Conservation (phyloP, 2,113 vertebrate species). For the Setophaga coronata region DNA sequence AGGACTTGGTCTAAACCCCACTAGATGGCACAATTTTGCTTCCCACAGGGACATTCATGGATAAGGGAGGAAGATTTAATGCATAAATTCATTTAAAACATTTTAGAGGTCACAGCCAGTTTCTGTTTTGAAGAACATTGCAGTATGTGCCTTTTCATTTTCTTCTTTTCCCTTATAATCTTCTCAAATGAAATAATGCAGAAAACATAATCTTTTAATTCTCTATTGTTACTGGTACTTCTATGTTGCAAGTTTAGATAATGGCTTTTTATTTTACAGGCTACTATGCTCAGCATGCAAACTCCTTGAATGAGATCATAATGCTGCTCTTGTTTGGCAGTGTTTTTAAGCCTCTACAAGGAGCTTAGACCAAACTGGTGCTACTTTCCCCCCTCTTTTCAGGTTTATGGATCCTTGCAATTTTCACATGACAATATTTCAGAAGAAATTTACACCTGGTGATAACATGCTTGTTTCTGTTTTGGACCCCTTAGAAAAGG, state of each 20-base stretch:
- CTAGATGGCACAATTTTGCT: slow-evolving; percentile 36
- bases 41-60: neutral
- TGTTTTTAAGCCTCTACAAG: neutral
- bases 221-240: neutral
- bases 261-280: neutral
- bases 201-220: neutral
- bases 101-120: neutral
- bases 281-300: neutral
- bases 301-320: neutral
- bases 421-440: neutral
- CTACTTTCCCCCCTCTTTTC: neutral
- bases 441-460: neutral
- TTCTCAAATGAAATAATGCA: neutral
- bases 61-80: neutral
- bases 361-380: neutral
- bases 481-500: neutral
- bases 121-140: neutral
- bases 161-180: slow-evolving; percentile 3
- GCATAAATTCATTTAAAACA: neutral
- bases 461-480: neutral
- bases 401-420: neutral
- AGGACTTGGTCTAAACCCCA: neutral
- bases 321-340: neutral
- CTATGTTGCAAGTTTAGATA: neutral
- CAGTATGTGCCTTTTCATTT: neutral